Evolutionary conservation across 1,140 invertebrate species (phyloP), one percentile per base, ranked within the genome.

Genomic region (Coelopa frigida): DNA sequence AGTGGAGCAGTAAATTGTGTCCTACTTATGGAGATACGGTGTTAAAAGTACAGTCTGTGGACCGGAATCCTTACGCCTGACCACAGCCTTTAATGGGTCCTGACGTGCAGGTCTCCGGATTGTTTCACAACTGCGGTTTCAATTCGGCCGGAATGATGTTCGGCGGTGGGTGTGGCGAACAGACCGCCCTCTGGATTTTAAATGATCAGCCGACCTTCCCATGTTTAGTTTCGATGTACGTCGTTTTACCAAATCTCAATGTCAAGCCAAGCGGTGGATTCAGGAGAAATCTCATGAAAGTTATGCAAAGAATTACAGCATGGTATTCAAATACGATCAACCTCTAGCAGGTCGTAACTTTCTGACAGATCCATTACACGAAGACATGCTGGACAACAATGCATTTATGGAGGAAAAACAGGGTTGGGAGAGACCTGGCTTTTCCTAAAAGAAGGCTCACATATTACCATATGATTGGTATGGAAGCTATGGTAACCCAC

Each of bases 141-240:
- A 94, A 94, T 63, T 91, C 87, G 20, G 80, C 85, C 1, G 90
- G 90, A 4, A 90, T 94, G 81, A 92, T 91, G 85, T 78, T 89
- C 37, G 86, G 87, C 23, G 87, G 85, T 4, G 89, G 89, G 3
- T 88, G 85, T 53, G 86, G 82, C 1, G 80, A 89, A 59, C 85
- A 92, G 70, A 76, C 89, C 48, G 88, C 89, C 0, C 76, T 81
- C 32, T 94, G 89, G 89, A 79, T 94, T 41, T 71, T 84, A 0
- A 74, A 83, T 51, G 89, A 89, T 21, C 77, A 87, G 46, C 89
- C 90, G 0, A 83, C 33, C 73, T 86, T 50, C 84, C 89, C 51
- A 89, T 94, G 86, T 91, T 87, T 57, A 75, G 73, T 18, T 90
- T 87, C 59, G 89, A 94, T 63, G 81, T 93, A 36, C 77, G 85